Conservation (phyloP, 2,888 invertebrate genomes). For the Phanerotoma sp. region DNA sequence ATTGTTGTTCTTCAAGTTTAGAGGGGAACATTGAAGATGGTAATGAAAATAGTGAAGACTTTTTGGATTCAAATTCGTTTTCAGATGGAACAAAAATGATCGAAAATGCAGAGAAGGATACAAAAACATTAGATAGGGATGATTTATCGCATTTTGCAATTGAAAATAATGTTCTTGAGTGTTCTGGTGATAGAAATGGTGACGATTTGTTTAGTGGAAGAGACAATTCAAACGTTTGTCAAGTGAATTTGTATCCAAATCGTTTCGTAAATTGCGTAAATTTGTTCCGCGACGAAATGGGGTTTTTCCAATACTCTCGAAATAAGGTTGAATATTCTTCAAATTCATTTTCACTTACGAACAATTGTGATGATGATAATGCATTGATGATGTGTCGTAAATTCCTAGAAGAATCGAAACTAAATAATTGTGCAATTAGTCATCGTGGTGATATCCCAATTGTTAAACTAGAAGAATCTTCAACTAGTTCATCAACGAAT, state of each 20-base stretch:
- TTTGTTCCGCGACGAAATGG: slow-evolving; percentile 9
- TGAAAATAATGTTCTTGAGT: no score
- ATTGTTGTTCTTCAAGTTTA: no score
- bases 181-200: background rate
- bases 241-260: slow-evolving; percentile 8
- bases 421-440: background rate
- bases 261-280: slow-evolving; percentile 12
- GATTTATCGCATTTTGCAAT: no score
- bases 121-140: no score
- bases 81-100: no score
- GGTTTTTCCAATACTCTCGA: no score
- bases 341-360: background rate
- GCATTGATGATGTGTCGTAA: slow-evolving; percentile 7
- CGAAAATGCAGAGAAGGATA: no score
- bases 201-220: no score
- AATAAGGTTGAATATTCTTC: slow-evolving; percentile 1
- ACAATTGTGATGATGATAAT: slow-evolving; percentile 9
- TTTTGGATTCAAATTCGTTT: no score
- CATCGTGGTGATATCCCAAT: background rate
- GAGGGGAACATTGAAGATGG: no score
- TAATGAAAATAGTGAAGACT: no score
- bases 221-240: background rate
- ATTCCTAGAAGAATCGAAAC: slow-evolving; percentile 6
- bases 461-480: background rate
- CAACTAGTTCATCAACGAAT: background rate